Conservation (phyloP, 2,797 vertebrate genomes). For the Presbytis comata region DNA sequence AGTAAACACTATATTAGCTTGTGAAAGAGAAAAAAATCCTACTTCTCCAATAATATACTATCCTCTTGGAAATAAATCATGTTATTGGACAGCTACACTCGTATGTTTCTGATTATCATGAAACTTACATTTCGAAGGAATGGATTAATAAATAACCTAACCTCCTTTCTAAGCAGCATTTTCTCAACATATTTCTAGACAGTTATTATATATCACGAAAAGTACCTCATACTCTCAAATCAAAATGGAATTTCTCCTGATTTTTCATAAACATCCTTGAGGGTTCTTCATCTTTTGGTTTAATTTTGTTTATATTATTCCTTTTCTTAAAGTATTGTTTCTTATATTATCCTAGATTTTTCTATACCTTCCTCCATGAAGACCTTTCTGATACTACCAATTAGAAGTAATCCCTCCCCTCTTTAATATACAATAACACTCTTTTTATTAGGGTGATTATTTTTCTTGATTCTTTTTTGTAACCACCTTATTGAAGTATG, state of each 20-base stretch:
- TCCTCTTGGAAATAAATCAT: neutral
- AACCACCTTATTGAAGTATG: neutral
- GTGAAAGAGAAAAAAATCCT: neutral
- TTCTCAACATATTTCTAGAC: neutral
- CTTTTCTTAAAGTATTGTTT: neutral
- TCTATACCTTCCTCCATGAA: neutral
- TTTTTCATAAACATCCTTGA: neutral
- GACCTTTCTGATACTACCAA: neutral
- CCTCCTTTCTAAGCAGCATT: neutral
- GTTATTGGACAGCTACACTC: neutral
- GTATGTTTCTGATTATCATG: neutral
- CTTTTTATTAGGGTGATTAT: neutral
- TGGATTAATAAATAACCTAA: neutral
- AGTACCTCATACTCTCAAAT: neutral
- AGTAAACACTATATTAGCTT: neutral
- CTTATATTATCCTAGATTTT: neutral
- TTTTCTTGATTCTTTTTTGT: neutral
- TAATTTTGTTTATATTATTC: neutral
- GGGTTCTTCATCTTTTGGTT: neutral
- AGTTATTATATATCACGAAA: neutral
- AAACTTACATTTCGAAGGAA: slow-evolving; percentile 37
- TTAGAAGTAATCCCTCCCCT: neutral
- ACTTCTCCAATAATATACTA: neutral
- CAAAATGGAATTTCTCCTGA: neutral
- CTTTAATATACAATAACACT: neutral